Conservation (phyloP, 2,113 vertebrate species). For the Melospiza melodia region DNA sequence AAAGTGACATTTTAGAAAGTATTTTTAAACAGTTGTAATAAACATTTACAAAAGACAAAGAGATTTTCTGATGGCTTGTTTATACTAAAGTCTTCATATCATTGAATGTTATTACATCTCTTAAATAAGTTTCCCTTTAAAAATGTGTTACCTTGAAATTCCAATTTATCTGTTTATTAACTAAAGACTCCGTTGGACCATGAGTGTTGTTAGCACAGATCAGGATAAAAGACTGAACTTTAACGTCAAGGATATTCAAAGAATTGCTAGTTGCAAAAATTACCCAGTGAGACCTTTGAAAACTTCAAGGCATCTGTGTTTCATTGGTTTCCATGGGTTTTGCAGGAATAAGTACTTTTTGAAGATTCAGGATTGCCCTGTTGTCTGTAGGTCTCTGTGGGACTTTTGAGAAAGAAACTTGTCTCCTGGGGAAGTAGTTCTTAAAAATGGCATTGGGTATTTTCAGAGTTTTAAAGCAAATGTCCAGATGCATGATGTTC, state of each 20-base stretch:
- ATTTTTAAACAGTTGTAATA: background rate
- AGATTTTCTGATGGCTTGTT: background rate
- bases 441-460: background rate
- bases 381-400: background rate
- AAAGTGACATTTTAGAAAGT: background rate
- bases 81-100: background rate
- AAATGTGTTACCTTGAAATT: background rate
- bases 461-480: background rate
- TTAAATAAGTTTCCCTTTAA: background rate
- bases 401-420: background rate
- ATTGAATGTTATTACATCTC: background rate
- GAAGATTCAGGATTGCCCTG: background rate
- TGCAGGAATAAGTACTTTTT: background rate
- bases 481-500: background rate
- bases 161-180: background rate
- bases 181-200: background rate
- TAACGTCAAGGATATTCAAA: background rate
- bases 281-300: background rate
- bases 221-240: background rate
- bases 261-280: background rate
- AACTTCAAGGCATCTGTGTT: background rate
- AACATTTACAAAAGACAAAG: background rate
- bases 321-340: background rate
- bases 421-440: background rate
- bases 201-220: background rate